Evolutionary conservation across 2,888 invertebrate species (phyloP), one percentile per base, ranked within the genome.

Genomic region (Tineola bisselliella): DNA sequence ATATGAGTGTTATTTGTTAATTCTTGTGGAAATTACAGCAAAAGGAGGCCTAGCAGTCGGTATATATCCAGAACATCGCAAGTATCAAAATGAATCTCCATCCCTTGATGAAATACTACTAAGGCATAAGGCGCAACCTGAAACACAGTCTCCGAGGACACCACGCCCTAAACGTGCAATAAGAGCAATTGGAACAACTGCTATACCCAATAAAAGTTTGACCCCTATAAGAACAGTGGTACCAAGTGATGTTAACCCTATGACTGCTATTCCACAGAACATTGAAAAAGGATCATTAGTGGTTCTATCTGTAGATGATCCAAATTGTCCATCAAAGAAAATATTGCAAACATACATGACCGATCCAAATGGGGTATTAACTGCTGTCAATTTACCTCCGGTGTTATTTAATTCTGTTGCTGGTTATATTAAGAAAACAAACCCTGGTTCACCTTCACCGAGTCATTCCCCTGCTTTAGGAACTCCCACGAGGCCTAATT

Each of bases 311-410:
- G 84, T 84, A 0, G 76, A 81, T 57, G 84, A 86, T 64, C 86
- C 87, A 0, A 71, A 73, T 25, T 77, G 79, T 0, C 82, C 87
- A 0, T 70, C 81, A 0, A 83, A 83, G 65, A 84, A 84, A 62
- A 83, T 84, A 77, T 65, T 86, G 0, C 87, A 87, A 61, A 86
- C 86, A 0, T 87, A 86, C 63, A 79, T 86, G 60, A 78, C 84
- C 0, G 71, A 77, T 3, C 79, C 75, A 0, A 73, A 72, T 0
- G 84, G 83, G 0, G 70, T 73, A 60, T 63, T 87, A 3, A 77
- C 79, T 0, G 84, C 86, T 0, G 75, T 86, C 0, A 75, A 79
- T 4, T 69, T 87, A 8, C 81, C 84, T 0, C 64, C 80, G 0
- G 73, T 70, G 0, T 71, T 84, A 30, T 65, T 86, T 8, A 81